These are phyloP conservation scores for Amiota communis DNA, from an alignment of 2,888 invertebrate species.

Conservation along the genomic window DNA sequence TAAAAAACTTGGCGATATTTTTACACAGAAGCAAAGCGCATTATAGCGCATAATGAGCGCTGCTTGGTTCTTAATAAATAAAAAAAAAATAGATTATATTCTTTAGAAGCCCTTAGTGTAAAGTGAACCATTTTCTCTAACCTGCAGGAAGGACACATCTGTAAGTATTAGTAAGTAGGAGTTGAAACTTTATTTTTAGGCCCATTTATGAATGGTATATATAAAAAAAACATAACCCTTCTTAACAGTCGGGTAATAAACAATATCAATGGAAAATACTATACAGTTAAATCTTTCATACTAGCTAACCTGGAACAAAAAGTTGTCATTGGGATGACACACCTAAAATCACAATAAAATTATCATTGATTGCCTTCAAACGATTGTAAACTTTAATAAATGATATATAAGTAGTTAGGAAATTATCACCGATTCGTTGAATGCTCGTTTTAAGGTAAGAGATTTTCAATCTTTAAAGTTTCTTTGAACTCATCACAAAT, in stretches of 20 bases:
- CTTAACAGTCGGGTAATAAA: too few relatives aligned
- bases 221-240: too few relatives aligned
- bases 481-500: not conserved
- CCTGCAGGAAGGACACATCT: not conserved
- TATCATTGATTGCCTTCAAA: not conserved
- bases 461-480: not conserved
- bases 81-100: too few relatives aligned
- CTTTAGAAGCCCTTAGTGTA: too few relatives aligned
- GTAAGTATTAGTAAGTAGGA: not conserved
- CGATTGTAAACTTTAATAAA: not conserved
- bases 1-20: too few relatives aligned
- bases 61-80: too few relatives aligned
- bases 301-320: too few relatives aligned
- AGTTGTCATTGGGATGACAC: not conserved
- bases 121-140: not conserved
- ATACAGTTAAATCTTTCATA: not conserved
- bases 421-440: conserved; percentile 13
- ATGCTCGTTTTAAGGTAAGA: not conserved
- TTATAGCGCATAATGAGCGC: too few relatives aligned
- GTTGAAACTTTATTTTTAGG: too few relatives aligned
- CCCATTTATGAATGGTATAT: too few relatives aligned
- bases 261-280: too few relatives aligned
- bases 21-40: too few relatives aligned
- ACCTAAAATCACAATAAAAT: not conserved
- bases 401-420: not conserved